Base-by-base conservation (phyloP, 2,113 vertebrate species). In the Thalassarche chlororhynchos region DNA sequence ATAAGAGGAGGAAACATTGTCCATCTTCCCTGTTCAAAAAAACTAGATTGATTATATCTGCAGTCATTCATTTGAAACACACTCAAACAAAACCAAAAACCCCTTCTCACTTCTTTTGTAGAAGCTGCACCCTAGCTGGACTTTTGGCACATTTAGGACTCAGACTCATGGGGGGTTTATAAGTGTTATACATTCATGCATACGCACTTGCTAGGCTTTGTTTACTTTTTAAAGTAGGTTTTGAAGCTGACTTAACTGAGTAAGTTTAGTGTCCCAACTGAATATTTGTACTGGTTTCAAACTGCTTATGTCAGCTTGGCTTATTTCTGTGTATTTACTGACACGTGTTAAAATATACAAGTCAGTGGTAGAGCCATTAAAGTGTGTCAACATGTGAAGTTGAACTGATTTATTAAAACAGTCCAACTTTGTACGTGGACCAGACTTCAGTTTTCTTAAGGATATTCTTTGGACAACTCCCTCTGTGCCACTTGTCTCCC, bases 261-360 rank as follows among this genome's bases (percentile, higher is more conserved):
- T 79, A 68, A 87, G 36, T 91, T 82, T 21, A 64, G 74, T 65
- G 58, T 91, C 58, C 49, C 58, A 65, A 20, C 72, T 85, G 89
- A 93, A 17, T 84, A 79, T 90, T 95, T 94, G 44, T 84, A 36
- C 74, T 87, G 40, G 4, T 89, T 94, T 96, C 84, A 84, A 77
- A 89, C 84, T 85, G 91, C 77, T 83, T 91, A 17, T 82, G 89
- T 89, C 89, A 89, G 61, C 87, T 83, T 69, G 87, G 94, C 78
- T 89, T 85, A 57, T 85, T 92, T 94, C 91, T 89, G 95, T 96
- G 29, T 93, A 91, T 96, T 96, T 94, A 93, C 17, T 3, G 91
- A 70, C 76, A 71, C 4, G 0, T 91, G 89, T 95, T 87, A 94
- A 97, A 97, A 95, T 96, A 97, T 95, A 95, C 94, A 94, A 94